A percentile compares a stretch with the other conserved stretches of the same genome.
These are phyloP conservation scores for Eupithecia subumbrata DNA, from an alignment of 2,888 invertebrate genomes.

Conservation along the genomic window DNA sequence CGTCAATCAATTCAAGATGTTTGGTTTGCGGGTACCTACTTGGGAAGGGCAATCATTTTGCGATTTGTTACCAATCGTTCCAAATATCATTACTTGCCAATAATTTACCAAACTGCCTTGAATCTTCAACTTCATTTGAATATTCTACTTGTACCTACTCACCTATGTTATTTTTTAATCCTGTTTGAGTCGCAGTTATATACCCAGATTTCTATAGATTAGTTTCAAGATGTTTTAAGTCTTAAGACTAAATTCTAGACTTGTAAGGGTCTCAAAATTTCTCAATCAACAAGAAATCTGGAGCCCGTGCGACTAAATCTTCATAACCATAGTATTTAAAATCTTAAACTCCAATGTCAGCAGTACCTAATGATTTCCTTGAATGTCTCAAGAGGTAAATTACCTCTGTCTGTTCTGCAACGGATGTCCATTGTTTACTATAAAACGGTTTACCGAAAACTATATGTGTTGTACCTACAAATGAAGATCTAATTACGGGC, in stretches of 20 bases:
- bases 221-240: neutral
- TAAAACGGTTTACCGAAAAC: slow-evolving; percentile 32
- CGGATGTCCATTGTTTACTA: slow-evolving; percentile 35
- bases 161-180: no score
- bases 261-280: neutral
- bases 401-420: slow-evolving; percentile 19
- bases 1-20: slow-evolving; percentile 17
- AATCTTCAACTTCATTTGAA: neutral
- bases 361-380: slow-evolving; percentile 6
- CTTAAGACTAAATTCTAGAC: neutral
- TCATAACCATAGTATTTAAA: neutral
- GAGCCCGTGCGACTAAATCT: neutral
- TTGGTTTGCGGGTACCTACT: neutral
- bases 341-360: neutral
- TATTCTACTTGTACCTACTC: neutral
- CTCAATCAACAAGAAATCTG: neutral
- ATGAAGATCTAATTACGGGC: slow-evolving; percentile 34
- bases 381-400: slow-evolving; percentile 20
- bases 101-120: neutral
- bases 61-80: neutral
- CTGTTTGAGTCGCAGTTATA: neutral
- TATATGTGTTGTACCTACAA: slow-evolving; percentile 24
- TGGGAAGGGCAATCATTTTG: neutral
- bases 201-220: neutral
- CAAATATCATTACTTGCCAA: neutral